phyloP scores from a whole-genome alignment of 2,113 vertebrate species.

The Cyanoliseus patagonus region DNA sequence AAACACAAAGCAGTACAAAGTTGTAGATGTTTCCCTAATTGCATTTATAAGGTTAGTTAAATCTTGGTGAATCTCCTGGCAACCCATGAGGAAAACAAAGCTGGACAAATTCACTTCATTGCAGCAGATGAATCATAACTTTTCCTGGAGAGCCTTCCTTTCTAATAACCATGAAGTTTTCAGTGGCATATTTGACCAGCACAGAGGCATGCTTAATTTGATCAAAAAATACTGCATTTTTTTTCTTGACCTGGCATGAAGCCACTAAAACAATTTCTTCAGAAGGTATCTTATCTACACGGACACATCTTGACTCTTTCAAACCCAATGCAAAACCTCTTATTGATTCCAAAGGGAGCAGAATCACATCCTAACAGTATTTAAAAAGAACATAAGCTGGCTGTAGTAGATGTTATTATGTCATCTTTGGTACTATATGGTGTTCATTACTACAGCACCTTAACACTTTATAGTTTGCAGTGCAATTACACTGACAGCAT shows the following conservation, averaged over 20 bases:
- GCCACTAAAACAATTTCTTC: not conserved
- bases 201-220: not conserved
- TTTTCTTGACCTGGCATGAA: not conserved
- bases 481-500: not conserved
- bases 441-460: not conserved
- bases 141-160: not conserved
- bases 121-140: not conserved
- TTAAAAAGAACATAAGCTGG: not conserved
- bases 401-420: not conserved
- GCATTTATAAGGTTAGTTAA: not conserved
- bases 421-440: not conserved
- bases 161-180: not conserved
- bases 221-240: not conserved
- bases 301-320: not conserved
- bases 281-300: not conserved
- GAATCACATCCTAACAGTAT: not conserved
- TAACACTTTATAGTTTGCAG: not conserved
- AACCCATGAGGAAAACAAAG: not conserved
- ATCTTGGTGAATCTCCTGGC: not conserved
- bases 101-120: not conserved
- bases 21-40: not conserved
- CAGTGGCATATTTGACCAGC: not conserved
- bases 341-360: not conserved
- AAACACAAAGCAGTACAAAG: not conserved
- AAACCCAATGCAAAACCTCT: not conserved